Percentiles rank a stretch among this genome's conserved stretches.
phyloP scores from a whole-genome alignment of 1,140 invertebrate species.

The Zaprionus africanus region DNA sequence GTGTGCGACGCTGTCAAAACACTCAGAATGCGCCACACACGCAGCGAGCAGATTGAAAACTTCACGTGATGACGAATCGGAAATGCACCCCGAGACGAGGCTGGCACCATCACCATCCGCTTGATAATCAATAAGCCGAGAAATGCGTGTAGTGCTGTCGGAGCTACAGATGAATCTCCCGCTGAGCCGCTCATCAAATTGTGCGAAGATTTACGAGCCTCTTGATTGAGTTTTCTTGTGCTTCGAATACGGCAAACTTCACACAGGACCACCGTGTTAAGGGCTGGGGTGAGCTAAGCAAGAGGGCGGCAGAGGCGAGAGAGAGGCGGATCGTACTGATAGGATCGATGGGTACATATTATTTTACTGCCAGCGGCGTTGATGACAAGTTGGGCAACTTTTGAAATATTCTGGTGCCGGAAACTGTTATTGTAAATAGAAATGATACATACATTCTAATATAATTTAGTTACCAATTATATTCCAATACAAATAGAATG shows the following conservation, averaged over 20 bases:
- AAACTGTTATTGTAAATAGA: too few species aligned
- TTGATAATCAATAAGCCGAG: conserved; percentile 76
- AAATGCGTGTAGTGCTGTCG: conserved; percentile 44
- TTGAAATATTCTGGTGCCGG: too few species aligned
- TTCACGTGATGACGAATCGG: conserved; percentile 75
- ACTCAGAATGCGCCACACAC: conserved; percentile 58
- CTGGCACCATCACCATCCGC: conserved; percentile 42
- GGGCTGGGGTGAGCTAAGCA: neutral
- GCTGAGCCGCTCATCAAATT: conserved; percentile 80
- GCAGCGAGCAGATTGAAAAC: conserved; percentile 45
- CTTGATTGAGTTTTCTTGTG: conserved; percentile 82
- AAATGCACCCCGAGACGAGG: conserved; percentile 61
- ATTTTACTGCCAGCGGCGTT: conserved; percentile 39
- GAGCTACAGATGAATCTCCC: conserved; percentile 50
- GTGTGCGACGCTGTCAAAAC: conserved; percentile 55
- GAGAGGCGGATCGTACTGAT: neutral
- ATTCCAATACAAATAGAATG: too few species aligned
- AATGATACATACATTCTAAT: too few species aligned
- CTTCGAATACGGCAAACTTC: conserved; percentile 79
- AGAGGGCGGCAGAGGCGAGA: too few species aligned
- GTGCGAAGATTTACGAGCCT: conserved; percentile 78
- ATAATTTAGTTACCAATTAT: too few species aligned
- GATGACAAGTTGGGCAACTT: neutral
- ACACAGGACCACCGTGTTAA: conserved; percentile 68
- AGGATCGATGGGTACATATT: conserved; percentile 41